phyloP scores from a whole-genome alignment of 2,888 invertebrate genomes.

The Coenonympha arcania region DNA sequence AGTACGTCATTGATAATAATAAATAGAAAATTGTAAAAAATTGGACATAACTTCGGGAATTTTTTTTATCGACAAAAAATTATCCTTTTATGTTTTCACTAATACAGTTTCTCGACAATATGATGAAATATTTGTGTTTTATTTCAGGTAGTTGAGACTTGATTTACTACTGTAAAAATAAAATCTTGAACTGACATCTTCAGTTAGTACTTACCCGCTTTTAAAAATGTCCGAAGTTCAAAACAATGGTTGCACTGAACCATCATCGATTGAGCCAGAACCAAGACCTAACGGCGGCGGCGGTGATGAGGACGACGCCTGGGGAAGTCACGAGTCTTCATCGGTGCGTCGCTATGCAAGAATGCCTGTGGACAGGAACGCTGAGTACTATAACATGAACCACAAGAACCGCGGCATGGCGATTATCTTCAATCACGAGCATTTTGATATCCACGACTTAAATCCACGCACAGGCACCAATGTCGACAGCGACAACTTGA shows the following conservation, averaged over 20 bases:
- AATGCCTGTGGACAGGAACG: constrained; percentile 80
- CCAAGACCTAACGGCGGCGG: constrained; percentile 66
- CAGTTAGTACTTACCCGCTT: too few relatives aligned
- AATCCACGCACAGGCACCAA: constrained; percentile 87
- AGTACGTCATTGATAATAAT: too few relatives aligned
- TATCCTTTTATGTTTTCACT: too few relatives aligned
- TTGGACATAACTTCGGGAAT: too few relatives aligned
- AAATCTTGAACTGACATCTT: too few relatives aligned
- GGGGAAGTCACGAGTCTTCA: constrained; percentile 59
- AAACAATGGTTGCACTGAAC: constrained; percentile 51
- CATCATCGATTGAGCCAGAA: constrained; percentile 42
- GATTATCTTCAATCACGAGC: constrained; percentile 92
- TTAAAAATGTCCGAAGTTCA: constrained; percentile 49
- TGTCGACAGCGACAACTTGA: constrained; percentile 85
- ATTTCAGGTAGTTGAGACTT: too few relatives aligned
- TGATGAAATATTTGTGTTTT: too few relatives aligned
- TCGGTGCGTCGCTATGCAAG: constrained; percentile 56
- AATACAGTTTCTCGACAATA: too few relatives aligned
- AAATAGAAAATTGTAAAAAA: too few relatives aligned
- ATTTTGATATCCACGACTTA: constrained; percentile 81
- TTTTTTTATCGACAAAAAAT: too few relatives aligned
- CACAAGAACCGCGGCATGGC: constrained; percentile 87
- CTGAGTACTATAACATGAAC: constrained; percentile 89
- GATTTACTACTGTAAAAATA: too few relatives aligned
- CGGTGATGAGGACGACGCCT: constrained; percentile 65